phyloP scores from a whole-genome alignment of 1,140 invertebrate species.

The Globodera ellingtonae region DNA sequence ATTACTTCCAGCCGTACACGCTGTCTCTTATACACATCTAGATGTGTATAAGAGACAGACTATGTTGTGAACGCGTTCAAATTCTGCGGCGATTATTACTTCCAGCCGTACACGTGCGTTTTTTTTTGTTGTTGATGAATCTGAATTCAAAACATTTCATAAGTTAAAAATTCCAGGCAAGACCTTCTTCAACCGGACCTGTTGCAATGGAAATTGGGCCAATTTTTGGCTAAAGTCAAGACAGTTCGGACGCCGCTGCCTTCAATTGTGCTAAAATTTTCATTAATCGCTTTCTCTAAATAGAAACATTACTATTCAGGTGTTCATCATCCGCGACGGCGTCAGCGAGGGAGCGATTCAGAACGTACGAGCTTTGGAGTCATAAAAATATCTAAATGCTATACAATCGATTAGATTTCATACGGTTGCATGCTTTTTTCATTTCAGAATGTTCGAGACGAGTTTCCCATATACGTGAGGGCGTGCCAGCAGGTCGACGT shows the following conservation, averaged over 20 bases:
- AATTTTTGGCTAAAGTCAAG: not conserved
- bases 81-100: constrained; percentile 36
- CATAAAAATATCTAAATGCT: no score
- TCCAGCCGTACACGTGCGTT: not conserved
- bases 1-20: constrained; percentile 8
- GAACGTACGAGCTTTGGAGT: not conserved
- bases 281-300: not conserved
- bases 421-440: not conserved
- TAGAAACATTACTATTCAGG: not conserved
- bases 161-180: constrained; percentile 16
- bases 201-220: not conserved
- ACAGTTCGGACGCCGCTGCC: not conserved
- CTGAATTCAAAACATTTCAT: no score
- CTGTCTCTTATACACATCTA: no score
- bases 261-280: not conserved
- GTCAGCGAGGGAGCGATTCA: constrained; percentile 32
- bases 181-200: not conserved
- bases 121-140: not conserved
- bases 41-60: no score
- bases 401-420: not conserved
- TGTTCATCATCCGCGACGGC: constrained; percentile 38
- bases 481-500: not conserved
- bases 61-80: constrained; percentile 15
- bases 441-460: not conserved
- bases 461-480: constrained; percentile 7